Base-by-base conservation (phyloP, 2,113 vertebrate genomes). In the Hippocampus abdominalis region DNA sequence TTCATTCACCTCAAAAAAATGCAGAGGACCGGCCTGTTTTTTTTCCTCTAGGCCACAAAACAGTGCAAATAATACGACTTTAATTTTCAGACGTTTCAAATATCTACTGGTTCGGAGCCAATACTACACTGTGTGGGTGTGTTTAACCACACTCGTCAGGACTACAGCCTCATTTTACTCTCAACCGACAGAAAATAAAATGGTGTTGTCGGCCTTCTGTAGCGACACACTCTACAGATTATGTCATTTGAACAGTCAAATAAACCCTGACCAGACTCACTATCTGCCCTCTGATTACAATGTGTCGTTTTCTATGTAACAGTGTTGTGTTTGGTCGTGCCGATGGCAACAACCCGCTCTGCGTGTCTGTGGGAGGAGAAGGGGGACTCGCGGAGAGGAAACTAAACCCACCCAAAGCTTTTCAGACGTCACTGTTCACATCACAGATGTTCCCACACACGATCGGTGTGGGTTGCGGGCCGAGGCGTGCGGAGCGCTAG, bases 371-470 rank as follows among this genome's bases (percentile, higher is more conserved):
- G 78, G 85, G 77, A 81, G 85, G 71, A 68, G 70, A 78, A 66
- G 81, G 23, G 81, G 81, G 86, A 65, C 82, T 86, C 60, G 29
- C 60, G 74, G 79, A 81, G 79, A 87, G 86, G 81, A 85, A 87
- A 89, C 73, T 83, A 71, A 91, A 88, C 85, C 89, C 89, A 88
- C 88, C 87, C 81, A 81, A 77, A 74, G 83, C 74, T 78, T 73
- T 73, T 89, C 81, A 76, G 75, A 88, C 88, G 88, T 92, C 88
- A 91, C 74, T 16, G 78, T 77, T 87, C 79, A 74, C 84, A 85
- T 90, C 87, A 88, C 85, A 87, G 85, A 90, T 88, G 87, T 89
- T 89, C 87, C 89, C 88, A 87, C 86, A 87, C 84, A 84, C 86
- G 80, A 80, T 76, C 72, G 21, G 84, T 85, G 86, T 87, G 86